These are phyloP conservation scores for Artemia sinica DNA, from an alignment of 2,888 invertebrate genomes.

Conservation along the genomic window DNA sequence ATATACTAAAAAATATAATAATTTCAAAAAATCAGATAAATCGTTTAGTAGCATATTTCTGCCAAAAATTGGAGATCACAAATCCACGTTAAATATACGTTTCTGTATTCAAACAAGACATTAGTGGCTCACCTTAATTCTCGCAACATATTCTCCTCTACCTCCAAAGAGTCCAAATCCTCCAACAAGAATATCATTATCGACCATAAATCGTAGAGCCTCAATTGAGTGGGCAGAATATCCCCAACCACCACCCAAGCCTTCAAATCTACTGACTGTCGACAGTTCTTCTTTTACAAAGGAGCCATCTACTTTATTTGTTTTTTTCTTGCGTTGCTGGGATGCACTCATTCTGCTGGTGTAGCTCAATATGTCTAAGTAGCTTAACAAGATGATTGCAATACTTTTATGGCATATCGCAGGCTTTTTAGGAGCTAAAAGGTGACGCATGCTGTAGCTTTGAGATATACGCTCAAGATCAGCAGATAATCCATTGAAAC, in stretches of 20 bases:
- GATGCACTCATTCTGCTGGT: not conserved
- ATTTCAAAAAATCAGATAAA: too few relatives aligned
- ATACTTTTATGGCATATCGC: not conserved
- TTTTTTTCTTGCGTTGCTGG: conserved; percentile 14
- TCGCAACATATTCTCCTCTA: conserved; percentile 85
- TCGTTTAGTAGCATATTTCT: too few relatives aligned
- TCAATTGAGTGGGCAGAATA: conserved; percentile 92
- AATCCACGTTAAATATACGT: not conserved
- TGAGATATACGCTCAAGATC: not conserved
- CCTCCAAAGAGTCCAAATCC: conserved; percentile 92
- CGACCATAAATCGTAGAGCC: conserved; percentile 82
- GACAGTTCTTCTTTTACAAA: conserved; percentile 62
- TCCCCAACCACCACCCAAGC: conserved; percentile 92
- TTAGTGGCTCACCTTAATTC: conserved; percentile 45
- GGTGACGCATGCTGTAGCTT: not conserved
- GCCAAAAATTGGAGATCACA: conserved; percentile 1
- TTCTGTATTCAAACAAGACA: not conserved
- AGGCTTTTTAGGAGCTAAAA: not conserved
- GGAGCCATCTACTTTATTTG: conserved; percentile 35
- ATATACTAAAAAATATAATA: too few relatives aligned
- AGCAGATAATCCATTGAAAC: not conserved
- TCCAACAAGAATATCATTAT: conserved; percentile 72
- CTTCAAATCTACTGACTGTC: conserved; percentile 72
- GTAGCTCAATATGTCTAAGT: not conserved
- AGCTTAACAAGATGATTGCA: not conserved